Percentiles rank a stretch among this genome's conserved stretches.
phyloP scores from a whole-genome alignment of 2,113 vertebrate species.

The Percina caprodes region DNA sequence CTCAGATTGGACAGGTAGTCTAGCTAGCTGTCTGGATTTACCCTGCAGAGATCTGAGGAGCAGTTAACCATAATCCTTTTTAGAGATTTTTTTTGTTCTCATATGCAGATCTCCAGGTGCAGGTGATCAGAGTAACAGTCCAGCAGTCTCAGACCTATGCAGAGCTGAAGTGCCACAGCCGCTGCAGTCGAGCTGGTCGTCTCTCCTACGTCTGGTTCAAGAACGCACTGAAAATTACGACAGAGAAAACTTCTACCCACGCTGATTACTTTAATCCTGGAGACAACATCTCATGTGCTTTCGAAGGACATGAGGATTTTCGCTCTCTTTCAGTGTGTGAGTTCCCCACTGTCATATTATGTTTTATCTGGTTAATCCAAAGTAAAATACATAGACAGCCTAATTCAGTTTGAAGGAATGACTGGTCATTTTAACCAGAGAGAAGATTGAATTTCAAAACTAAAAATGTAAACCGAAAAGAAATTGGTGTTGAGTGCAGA shows the following conservation, averaged over 20 bases:
- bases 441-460: no score
- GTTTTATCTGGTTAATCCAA: no score
- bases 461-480: no score
- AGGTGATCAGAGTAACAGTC: neutral
- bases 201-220: slow-evolving; percentile 15
- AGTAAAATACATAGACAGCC: no score
- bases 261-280: neutral
- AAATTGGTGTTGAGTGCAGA: no score
- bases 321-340: neutral
- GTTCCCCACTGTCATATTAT: neutral
- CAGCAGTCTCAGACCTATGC: fast-evolving
- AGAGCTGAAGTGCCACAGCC: neutral
- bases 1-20: no score
- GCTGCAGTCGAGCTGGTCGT: neutral
- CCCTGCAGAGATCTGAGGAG: no score
- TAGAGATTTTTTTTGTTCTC: neutral
- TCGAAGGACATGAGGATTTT: neutral
- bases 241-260: no score
- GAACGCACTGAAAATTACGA: neutral
- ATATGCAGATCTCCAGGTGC: neutral
- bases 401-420: no score
- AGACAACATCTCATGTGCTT: neutral
- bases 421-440: no score
- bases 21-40: no score
- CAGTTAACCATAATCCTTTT: no score